These are phyloP conservation scores for Cosmopolites sordidus DNA, from an alignment of 2,888 invertebrate genomes.

Conservation along the genomic window DNA sequence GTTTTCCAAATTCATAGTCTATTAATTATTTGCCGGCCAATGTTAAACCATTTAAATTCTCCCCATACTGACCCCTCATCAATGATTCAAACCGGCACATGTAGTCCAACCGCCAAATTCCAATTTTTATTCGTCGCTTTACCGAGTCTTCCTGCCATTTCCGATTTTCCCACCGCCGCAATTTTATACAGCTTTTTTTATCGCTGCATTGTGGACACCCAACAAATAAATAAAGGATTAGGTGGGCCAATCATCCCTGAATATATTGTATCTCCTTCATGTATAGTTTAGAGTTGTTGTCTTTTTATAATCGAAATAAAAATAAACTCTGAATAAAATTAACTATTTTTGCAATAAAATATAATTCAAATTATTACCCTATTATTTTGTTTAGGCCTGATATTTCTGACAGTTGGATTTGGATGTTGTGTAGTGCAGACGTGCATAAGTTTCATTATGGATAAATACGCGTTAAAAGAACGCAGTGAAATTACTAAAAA, in stretches of 20 bases:
- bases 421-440: too few relatives aligned
- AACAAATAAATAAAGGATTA: conserved; percentile 23
- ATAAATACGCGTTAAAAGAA: too few relatives aligned
- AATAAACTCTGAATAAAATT: too few relatives aligned
- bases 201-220: conserved; percentile 15
- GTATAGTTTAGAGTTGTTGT: too few relatives aligned
- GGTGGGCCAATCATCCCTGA: conserved; percentile 4
- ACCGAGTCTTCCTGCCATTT: conserved; percentile 1
- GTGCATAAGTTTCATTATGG: too few relatives aligned
- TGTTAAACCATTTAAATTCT: conserved; percentile 4
- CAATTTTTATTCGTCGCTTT: conserved; percentile 15
- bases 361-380: too few relatives aligned
- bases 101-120: conserved; percentile 9
- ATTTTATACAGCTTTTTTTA: conserved; percentile 1
- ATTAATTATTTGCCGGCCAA: conserved; percentile 5
- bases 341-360: too few relatives aligned
- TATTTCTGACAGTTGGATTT: too few relatives aligned
- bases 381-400: too few relatives aligned
- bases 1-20: not conserved
- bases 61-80: not conserved
- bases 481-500: too few relatives aligned
- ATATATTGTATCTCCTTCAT: not conserved
- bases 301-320: too few relatives aligned
- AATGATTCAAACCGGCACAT: conserved; percentile 17
- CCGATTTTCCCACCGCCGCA: not conserved